Base-by-base conservation (phyloP, 2,797 vertebrate species). In the Falco berigora region DNA sequence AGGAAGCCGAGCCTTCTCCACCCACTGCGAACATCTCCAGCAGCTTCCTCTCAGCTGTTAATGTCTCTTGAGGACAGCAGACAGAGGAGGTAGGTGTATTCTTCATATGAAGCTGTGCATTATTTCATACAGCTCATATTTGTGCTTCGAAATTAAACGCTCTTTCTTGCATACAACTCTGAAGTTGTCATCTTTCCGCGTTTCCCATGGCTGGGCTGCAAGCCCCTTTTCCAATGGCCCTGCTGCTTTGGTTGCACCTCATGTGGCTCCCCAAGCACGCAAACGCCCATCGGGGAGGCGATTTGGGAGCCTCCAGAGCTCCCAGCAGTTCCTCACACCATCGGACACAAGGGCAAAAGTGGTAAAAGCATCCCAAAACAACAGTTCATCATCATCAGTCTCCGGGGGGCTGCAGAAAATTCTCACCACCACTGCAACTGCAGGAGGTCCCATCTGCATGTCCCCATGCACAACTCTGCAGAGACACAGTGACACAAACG, bases 401-500 rank as follows among this genome's bases (percentile, higher is more conserved):
- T 84, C 25, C 52, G 24, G 5, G 4, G 5, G 5, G 2, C 19
- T 79, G 24, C 68, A 86, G 24, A 79, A 90, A 94, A 82, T 47
- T 52, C 62, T 52, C 47, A 44, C 24, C 28, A 71, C 24, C 13
- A 13, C 34, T 55, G 16, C 10, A 50, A 19, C 49, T 30, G 32
- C 21, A 56, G 62, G 4, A 55, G 9, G 22, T 80, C 53, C 46
- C 36, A 67, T 58, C 25, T 6, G 5, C 67, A 46, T 2, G 1
- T 17, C 15, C 53, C 14, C 4, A 3, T 5, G 28, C 27, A 63
- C 53, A 67, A 28, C 46, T 72, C 19, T 30, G 27, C 4, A 4
- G 36, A 52, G 24, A 73, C 36, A 52, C 1, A 1, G 72, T 7
- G 14, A 72, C 1, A 4, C 52, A 30, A 52, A 68, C 0, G 1